phyloP scores from a whole-genome alignment of 1,140 invertebrate genomes.

The Asbolus verrucosus region DNA sequence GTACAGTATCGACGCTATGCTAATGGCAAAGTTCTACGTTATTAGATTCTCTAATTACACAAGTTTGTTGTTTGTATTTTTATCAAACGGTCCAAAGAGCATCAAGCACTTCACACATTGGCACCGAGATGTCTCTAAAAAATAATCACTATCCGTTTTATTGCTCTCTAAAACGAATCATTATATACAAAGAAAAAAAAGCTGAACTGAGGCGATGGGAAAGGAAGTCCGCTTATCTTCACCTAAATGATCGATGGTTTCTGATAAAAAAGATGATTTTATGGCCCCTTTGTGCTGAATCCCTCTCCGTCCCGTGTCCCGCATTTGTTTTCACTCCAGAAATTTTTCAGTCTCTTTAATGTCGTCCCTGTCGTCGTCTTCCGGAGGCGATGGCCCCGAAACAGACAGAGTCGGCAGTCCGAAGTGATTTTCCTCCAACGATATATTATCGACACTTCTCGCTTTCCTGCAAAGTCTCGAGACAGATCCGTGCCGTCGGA shows the following conservation, averaged over 20 bases:
- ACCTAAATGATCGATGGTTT: background rate
- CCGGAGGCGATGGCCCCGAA: conserved; percentile 81
- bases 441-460: conserved; percentile 78
- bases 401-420: conserved; percentile 81
- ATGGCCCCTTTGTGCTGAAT: background rate
- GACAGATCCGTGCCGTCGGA: conserved; percentile 81
- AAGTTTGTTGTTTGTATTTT: background rate
- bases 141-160: conserved; percentile 2
- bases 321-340: background rate
- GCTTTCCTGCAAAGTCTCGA: conserved; percentile 82
- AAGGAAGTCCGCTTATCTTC: background rate
- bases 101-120: conserved; percentile 7
- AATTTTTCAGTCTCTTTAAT: conserved; percentile 3
- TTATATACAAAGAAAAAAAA: background rate
- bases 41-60: conserved; percentile 1
- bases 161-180: background rate
- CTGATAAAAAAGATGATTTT: no score
- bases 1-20: conserved; percentile 24
- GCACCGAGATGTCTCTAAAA: background rate
- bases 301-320: no score
- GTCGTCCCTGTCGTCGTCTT: conserved; percentile 63
- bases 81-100: background rate
- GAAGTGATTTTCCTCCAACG: conserved; percentile 70
- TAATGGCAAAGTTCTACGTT: conserved; percentile 24
- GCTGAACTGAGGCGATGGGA: no score